phyloP scores from a whole-genome alignment of 2,888 invertebrate species.

The Argynnis bischoffii region DNA sequence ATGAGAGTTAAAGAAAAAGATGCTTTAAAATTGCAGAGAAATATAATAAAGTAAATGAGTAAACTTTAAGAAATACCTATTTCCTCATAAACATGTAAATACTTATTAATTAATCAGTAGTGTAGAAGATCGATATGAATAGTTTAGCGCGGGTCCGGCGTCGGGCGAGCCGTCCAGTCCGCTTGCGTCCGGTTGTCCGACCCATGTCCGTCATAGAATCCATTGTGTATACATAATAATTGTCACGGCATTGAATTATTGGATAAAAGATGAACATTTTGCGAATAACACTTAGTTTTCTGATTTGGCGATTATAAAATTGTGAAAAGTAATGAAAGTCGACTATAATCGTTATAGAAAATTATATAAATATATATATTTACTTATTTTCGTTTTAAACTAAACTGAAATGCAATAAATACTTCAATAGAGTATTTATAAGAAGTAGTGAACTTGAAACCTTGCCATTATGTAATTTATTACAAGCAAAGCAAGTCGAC shows the following conservation, averaged over 20 bases:
- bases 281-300: background rate
- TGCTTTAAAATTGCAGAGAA: too few species aligned
- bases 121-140: slow-evolving; percentile 47
- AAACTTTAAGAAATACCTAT: too few species aligned
- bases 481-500: slow-evolving; percentile 31
- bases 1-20: too few species aligned
- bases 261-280: slow-evolving; percentile 18
- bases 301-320: background rate
- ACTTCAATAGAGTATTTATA: slow-evolving; percentile 13
- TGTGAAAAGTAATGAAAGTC: background rate
- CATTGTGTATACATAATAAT: slow-evolving; percentile 34
- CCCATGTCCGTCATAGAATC: slow-evolving; percentile 61
- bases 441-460: slow-evolving; percentile 32
- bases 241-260: slow-evolving; percentile 37
- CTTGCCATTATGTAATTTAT: slow-evolving; percentile 36
- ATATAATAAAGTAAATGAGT: too few species aligned
- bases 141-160: slow-evolving; percentile 51
- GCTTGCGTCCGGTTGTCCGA: slow-evolving; percentile 55
- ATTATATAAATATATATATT: too few species aligned
- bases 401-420: slow-evolving; percentile 12
- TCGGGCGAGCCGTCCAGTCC: slow-evolving; percentile 65
- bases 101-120: background rate
- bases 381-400: background rate
- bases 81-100: background rate
- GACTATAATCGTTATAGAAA: too few species aligned